Conservation (phyloP, 2,888 invertebrate species). For the Drosophila birchii region DNA sequence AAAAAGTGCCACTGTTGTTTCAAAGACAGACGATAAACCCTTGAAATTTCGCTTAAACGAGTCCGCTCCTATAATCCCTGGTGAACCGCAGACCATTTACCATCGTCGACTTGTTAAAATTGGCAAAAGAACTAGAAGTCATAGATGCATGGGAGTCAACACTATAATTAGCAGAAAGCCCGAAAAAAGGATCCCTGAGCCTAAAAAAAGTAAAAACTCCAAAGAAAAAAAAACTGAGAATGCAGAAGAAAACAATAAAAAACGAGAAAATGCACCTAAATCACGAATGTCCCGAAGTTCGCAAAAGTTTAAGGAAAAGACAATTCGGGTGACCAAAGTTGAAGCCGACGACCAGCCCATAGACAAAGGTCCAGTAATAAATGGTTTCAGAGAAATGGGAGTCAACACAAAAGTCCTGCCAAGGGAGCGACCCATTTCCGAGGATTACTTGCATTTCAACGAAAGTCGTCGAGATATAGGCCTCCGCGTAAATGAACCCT, state of each 20-base stretch:
- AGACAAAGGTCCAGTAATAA: background rate
- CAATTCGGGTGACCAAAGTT: background rate
- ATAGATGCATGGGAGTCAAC: slow-evolving; percentile 9
- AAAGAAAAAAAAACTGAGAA: background rate
- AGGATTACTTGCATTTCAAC: background rate
- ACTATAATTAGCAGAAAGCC: slow-evolving; percentile 17
- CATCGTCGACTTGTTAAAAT: background rate
- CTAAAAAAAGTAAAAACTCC: background rate
- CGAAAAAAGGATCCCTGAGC: background rate
- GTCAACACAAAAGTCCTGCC: slow-evolving; percentile 17
- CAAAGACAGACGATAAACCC: background rate
- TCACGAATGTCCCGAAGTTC: background rate
- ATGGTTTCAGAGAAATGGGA: background rate
- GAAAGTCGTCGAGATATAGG: slow-evolving; percentile 15
- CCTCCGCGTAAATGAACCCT: background rate
- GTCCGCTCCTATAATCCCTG: slow-evolving; percentile 3
- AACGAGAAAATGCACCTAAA: background rate
- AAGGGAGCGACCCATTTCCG: slow-evolving; percentile 7
- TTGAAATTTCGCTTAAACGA: slow-evolving; percentile 4
- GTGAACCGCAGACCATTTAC: background rate
- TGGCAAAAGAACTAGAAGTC: background rate
- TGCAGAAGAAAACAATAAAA: slow-evolving; percentile 2
- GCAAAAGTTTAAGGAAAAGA: background rate
- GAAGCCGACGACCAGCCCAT: slow-evolving; percentile 1
- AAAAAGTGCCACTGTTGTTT: too few species aligned